These are phyloP conservation scores for Sarcophilus harrisii DNA, from an alignment of 2,797 vertebrate species.

Conservation along the genomic window DNA sequence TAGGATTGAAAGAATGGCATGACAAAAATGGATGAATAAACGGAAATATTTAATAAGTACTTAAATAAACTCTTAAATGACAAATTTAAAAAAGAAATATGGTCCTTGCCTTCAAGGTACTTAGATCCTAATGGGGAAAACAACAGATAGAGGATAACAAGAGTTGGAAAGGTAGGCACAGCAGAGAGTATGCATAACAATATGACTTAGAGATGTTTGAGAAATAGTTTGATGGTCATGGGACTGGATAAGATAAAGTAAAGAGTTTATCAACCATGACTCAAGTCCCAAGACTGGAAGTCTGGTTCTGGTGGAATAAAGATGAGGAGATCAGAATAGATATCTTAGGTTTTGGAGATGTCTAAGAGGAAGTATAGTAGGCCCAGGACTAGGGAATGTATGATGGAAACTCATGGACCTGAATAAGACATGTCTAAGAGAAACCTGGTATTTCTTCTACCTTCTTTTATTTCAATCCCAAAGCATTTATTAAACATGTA, in stretches of 20 bases:
- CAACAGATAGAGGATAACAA: not conserved
- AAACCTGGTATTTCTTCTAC: not conserved
- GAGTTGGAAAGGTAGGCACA: not conserved
- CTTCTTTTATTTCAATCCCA: not conserved
- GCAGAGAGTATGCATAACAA: not conserved
- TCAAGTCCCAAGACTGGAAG: not conserved
- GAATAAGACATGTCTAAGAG: not conserved
- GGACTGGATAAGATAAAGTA: not conserved
- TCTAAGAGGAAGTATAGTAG: not conserved
- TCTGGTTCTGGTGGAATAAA: not conserved
- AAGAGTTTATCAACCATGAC: not conserved
- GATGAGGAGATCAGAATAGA: not conserved
- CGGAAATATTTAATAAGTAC: not conserved
- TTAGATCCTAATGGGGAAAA: not conserved
- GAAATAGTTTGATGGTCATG: too few relatives aligned
- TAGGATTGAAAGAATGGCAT: not conserved
- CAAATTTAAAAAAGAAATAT: not conserved
- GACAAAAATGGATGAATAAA: not conserved
- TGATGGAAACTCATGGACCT: not conserved
- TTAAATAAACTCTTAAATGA: not conserved
- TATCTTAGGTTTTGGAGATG: not conserved
- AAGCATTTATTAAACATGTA: not conserved
- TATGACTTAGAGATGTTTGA: not conserved
- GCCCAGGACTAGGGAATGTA: not conserved
- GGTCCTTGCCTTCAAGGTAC: not conserved